phyloP scores from a whole-genome alignment of 2,113 vertebrate species.

The Bufo gargarizans region DNA sequence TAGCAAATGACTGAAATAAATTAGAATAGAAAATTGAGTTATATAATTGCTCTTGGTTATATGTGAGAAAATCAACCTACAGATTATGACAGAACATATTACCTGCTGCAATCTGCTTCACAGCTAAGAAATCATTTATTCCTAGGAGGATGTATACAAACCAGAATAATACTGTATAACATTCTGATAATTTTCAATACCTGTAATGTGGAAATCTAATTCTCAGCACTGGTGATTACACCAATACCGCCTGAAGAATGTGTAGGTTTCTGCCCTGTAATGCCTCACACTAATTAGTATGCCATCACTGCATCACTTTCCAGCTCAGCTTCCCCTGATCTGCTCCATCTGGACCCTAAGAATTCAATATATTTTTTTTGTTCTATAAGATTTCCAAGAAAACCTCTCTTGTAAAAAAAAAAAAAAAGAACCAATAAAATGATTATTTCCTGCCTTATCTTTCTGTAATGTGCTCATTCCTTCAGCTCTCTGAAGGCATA shows the following conservation, averaged over 20 bases:
- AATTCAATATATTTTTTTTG: background rate
- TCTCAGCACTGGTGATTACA: background rate
- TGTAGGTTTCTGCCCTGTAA: background rate
- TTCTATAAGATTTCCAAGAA: background rate
- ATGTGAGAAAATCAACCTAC: background rate
- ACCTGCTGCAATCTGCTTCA: background rate
- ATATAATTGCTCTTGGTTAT: background rate
- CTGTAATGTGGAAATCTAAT: background rate
- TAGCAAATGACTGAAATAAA: slow-evolving; percentile 6
- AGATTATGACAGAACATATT: background rate
- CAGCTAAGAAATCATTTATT: background rate
- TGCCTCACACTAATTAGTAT: background rate
- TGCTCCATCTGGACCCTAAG: background rate
- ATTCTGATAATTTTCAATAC: background rate
- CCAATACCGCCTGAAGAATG: background rate
- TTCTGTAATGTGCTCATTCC: background rate
- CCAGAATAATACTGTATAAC: background rate
- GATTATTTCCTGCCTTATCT: background rate
- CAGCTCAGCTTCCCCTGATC: background rate
- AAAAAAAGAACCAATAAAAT: background rate
- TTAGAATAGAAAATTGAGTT: background rate
- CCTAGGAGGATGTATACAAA: background rate
- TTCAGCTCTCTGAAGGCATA: background rate
- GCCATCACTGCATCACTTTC: background rate
- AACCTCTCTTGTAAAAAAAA: background rate